Percentiles rank a stretch among this genome's conserved stretches.
These are phyloP conservation scores for Perca flavescens DNA, from an alignment of 2,113 vertebrate genomes.

Conservation along the genomic window DNA sequence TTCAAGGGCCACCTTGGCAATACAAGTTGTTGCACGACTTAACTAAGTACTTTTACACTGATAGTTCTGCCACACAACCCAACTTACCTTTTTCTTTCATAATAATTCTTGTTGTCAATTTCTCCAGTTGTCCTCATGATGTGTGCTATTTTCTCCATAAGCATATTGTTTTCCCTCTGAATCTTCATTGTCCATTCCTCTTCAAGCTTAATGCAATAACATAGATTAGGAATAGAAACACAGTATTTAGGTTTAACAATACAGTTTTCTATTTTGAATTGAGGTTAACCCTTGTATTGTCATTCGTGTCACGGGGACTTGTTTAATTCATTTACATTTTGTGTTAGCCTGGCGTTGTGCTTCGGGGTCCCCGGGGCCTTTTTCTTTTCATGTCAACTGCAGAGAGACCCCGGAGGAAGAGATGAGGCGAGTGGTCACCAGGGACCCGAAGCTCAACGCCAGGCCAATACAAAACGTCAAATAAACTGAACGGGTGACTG, in stretches of 20 bases:
- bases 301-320: too few relatives aligned
- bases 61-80: neutral
- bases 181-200: slow-evolving; percentile 75
- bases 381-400: too few relatives aligned
- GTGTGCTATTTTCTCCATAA: slow-evolving; percentile 82
- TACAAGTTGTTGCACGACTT: neutral
- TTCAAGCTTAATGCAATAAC: slow-evolving; percentile 68
- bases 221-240: neutral
- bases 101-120: slow-evolving; percentile 76
- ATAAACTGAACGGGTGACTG: too few relatives aligned
- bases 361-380: too few relatives aligned
- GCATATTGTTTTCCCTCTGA: slow-evolving; percentile 81
- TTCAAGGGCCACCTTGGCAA: neutral
- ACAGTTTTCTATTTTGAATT: neutral
- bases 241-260: neutral
- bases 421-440: too few relatives aligned
- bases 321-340: too few relatives aligned
- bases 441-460: too few relatives aligned
- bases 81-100: slow-evolving; percentile 79
- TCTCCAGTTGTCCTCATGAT: slow-evolving; percentile 80
- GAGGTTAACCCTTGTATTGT: too few relatives aligned
- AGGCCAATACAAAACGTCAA: too few relatives aligned
- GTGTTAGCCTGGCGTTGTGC: too few relatives aligned
- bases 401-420: too few relatives aligned
- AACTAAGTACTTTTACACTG: neutral